A percentile compares a stretch with the other conserved stretches of the same genome.
phyloP scores from a whole-genome alignment of 1,140 invertebrate genomes.

The Limonius californicus region DNA sequence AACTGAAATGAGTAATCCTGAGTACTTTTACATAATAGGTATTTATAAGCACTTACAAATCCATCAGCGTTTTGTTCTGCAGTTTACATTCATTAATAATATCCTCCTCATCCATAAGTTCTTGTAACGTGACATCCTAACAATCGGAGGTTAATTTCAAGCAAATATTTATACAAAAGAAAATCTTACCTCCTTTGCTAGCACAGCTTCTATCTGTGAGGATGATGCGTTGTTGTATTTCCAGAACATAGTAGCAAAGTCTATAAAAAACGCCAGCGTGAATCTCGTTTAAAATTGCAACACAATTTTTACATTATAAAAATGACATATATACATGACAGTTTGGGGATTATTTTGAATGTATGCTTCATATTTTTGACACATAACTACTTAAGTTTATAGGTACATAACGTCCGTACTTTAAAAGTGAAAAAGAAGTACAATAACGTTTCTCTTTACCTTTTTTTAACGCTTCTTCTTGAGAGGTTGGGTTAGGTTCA shows the following conservation, averaged over 20 bases:
- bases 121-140: slow-evolving; percentile 84
- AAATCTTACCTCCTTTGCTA: slow-evolving; percentile 64
- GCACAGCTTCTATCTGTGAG: slow-evolving; percentile 68
- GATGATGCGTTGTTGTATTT: slow-evolving; percentile 68
- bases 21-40: no score
- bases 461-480: slow-evolving; percentile 9
- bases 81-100: slow-evolving; percentile 93
- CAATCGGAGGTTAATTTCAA: slow-evolving; percentile 43
- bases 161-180: slow-evolving; percentile 19
- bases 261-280: slow-evolving; percentile 24
- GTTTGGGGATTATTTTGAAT: neutral
- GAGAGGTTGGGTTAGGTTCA: slow-evolving; percentile 44
- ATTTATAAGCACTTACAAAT: slow-evolving; percentile 71
- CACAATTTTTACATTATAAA: neutral
- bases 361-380: neutral
- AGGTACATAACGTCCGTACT: neutral
- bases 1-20: slow-evolving; percentile 70
- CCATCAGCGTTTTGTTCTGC: slow-evolving; percentile 86
- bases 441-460: neutral
- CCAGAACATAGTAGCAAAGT: slow-evolving; percentile 69
- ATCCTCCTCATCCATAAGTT: slow-evolving; percentile 91
- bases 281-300: slow-evolving; percentile 3
- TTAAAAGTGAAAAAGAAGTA: no score
- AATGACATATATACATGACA: slow-evolving; percentile 25
- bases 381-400: neutral